phyloP scores from a whole-genome alignment of 1,140 invertebrate genomes.

The Paraescarpia echinospica region DNA sequence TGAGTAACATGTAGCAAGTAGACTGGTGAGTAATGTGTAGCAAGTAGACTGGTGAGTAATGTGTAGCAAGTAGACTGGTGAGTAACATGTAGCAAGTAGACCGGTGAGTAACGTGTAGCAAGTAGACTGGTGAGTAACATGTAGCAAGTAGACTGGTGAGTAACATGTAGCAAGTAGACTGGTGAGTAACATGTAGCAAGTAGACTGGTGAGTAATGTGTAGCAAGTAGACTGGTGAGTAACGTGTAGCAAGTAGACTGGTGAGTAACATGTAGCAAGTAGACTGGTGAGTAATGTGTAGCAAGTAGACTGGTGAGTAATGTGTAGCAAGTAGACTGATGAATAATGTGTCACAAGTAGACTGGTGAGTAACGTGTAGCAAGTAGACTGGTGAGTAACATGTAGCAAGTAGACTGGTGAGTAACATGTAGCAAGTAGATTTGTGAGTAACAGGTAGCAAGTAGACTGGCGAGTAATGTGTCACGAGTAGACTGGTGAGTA shows the following conservation, averaged over 20 bases:
- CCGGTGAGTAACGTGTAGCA: not conserved
- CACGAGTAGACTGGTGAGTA: not conserved
- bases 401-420: not conserved
- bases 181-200: too few relatives aligned
- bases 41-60: too few relatives aligned
- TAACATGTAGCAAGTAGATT: slow-evolving; percentile 1
- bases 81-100: too few relatives aligned
- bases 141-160: not conserved
- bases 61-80: too few relatives aligned
- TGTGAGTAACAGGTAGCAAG: too few relatives aligned
- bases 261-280: slow-evolving; percentile 1
- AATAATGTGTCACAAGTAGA: not conserved
- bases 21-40: too few relatives aligned
- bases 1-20: not conserved
- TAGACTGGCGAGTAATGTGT: not conserved
- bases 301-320: not conserved
- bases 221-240: slow-evolving; percentile 8
- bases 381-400: slow-evolving; percentile 12
- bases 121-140: slow-evolving; percentile 12
- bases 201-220: not conserved
- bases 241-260: not conserved
- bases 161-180: slow-evolving; percentile 5
- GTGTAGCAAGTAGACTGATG: not conserved
- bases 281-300: not conserved
- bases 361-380: not conserved